These are phyloP conservation scores for Pseudocheirus occidentalis DNA, from an alignment of 2,797 vertebrate genomes.

Conservation along the genomic window DNA sequence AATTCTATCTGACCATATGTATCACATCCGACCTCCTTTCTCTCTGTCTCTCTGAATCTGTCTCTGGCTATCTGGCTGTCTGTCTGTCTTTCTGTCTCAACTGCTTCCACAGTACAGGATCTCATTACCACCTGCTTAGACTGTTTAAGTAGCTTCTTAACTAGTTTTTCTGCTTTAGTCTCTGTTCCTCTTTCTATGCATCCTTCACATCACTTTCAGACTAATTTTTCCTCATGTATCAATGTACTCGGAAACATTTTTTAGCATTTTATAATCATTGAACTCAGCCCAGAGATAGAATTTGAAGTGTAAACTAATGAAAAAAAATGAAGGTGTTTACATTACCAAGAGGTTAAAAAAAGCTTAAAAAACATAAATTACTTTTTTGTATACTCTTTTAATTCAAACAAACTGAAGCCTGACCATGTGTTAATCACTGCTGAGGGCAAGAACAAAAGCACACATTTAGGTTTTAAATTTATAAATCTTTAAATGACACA, in stretches of 20 bases:
- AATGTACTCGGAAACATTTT: not conserved
- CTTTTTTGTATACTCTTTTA: not conserved
- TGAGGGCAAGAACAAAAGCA: slow-evolving; percentile 24
- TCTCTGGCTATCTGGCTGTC: not conserved
- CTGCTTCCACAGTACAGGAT: not conserved
- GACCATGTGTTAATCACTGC: slow-evolving; percentile 16
- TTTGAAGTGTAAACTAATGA: not conserved
- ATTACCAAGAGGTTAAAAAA: not conserved
- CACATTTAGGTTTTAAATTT: slow-evolving; percentile 4
- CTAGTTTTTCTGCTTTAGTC: not conserved
- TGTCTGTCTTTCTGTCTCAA: not conserved
- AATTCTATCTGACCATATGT: not conserved
- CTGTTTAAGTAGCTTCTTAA: not conserved
- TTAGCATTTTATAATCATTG: not conserved
- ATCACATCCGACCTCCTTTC: not conserved
- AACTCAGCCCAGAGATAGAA: not conserved
- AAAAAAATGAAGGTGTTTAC: not conserved
- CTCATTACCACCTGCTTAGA: not conserved
- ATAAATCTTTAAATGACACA: not conserved
- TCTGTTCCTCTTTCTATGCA: not conserved
- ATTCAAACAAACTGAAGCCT: not conserved
- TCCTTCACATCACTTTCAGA: not conserved
- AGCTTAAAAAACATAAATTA: not conserved
- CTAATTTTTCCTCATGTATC: not conserved
- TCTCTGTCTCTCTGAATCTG: not conserved